Evolutionary conservation across 2,113 vertebrate genomes (phyloP).

Genomic region (Ciconia stormi): DNA sequence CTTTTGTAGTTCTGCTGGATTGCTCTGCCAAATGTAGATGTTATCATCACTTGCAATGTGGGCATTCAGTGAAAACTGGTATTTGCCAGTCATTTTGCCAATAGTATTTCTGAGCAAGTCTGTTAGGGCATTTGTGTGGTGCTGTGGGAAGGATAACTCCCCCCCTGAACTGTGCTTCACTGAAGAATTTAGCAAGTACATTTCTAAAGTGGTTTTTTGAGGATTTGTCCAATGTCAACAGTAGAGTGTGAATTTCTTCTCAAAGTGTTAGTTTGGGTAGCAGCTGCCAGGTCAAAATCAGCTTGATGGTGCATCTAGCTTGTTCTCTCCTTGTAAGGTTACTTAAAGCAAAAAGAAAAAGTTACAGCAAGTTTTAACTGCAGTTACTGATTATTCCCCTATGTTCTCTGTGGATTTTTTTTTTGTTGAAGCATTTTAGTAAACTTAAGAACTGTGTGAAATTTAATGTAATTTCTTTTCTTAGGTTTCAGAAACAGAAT

Average conservation of each 20-base stretch:
- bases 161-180: background rate
- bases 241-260: background rate
- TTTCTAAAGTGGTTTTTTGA: background rate
- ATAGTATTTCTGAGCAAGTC: background rate
- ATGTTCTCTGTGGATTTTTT: rapidly evolving
- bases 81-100: background rate
- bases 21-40: background rate
- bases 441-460: background rate
- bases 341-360: background rate
- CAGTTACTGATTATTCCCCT: background rate
- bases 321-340: background rate
- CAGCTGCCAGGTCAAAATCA: background rate
- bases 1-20: background rate
- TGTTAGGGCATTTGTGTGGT: background rate
- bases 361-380: background rate
- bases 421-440: background rate
- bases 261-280: background rate
- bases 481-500: constrained; percentile 71
- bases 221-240: background rate
- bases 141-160: background rate
- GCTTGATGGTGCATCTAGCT: background rate
- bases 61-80: background rate
- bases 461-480: background rate
- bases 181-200: background rate
- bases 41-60: background rate